A percentile compares a stretch with the other conserved stretches of the same genome.
phyloP scores from a whole-genome alignment of 2,797 vertebrate genomes.

The Podarcis lilfordi region DNA sequence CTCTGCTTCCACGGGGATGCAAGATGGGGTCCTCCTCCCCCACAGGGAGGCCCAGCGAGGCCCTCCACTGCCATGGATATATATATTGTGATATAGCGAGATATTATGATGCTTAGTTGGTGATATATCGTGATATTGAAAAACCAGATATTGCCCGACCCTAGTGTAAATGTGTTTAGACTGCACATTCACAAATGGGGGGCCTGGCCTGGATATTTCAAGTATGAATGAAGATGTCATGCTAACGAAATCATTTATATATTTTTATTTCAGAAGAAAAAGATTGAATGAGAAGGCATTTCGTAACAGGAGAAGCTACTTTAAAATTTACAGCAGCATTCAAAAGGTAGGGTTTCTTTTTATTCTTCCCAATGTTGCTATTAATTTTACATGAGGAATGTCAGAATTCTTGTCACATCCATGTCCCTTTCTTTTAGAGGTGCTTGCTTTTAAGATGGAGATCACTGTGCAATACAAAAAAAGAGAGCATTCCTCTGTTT shows the following conservation, averaged over 20 bases:
- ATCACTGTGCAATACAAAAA: background rate
- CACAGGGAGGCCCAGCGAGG: no score
- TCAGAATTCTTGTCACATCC: constrained; percentile 11
- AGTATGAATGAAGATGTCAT: background rate
- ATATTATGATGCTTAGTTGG: no score
- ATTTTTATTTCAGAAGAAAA: constrained; percentile 35
- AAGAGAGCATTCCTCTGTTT: background rate
- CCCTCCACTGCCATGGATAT: no score
- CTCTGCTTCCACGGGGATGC: no score
- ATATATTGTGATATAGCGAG: no score
- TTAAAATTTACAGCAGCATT: constrained; percentile 6
- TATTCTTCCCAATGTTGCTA: background rate
- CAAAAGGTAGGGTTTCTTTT: constrained; percentile 29
- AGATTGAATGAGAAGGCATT: background rate
- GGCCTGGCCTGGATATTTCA: background rate
- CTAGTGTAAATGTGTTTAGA: background rate
- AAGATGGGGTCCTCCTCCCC: no score
- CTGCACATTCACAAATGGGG: background rate
- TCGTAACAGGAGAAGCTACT: constrained; percentile 6
- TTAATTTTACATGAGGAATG: constrained; percentile 18
- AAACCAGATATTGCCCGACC: no score
- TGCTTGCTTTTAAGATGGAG: background rate
- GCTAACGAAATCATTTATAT: background rate
- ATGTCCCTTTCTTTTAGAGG: constrained; percentile 33
- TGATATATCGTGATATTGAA: no score